Base-by-base conservation (phyloP, 1,140 invertebrate species). In the Pinna nobilis region DNA sequence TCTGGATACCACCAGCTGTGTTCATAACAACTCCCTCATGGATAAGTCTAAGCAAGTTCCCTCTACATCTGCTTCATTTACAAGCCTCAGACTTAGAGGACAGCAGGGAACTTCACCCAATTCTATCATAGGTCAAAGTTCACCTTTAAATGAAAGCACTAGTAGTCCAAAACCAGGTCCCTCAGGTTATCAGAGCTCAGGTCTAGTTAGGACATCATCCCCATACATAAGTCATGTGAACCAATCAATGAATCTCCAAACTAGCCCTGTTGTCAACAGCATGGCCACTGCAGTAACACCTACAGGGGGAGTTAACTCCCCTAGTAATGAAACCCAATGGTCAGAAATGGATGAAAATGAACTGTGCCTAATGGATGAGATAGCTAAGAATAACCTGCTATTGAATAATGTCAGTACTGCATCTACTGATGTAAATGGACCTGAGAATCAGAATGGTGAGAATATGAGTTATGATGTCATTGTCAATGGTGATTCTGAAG, bases 341-440 rank as follows among this genome's bases (percentile, higher is more conserved):
- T 76, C 74, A 35, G 74, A 76, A 66, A 50, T 76, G 32, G 74
- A 76, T 70, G 74, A 76, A 33, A 70, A 47, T 51, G 44, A 60
- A 25, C 59, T 63, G 28, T 20, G 33, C 20, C 13, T 59, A 30
- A 35, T 33, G 20, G 55, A 59, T 30, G 55, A 59, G 23, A 30
- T 35, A 11, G 28, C 30, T n/a, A 35, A 33, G 18, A 59, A 59
- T 20, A 33, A 59, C 15, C n/a, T 33, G 20, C 37, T 59, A 7
- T 33, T 59, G 28, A 33, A 59, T n/a, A 59, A 59, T 33, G 33
- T 30, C 23, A 33, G 55, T n/a, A 30, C 55, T 35, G 18, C 37
- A 32, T n/a, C 1, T 53, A 30, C 2, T 5, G 32, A 7, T 59
- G 28, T 9, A 59, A 35, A 9, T 35, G 55, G 23, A 23, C 30